A percentile compares a stretch with the other conserved stretches of the same genome.
These are phyloP conservation scores for Chamaea fasciata DNA, from an alignment of 2,113 vertebrate genomes.

Conservation along the genomic window DNA sequence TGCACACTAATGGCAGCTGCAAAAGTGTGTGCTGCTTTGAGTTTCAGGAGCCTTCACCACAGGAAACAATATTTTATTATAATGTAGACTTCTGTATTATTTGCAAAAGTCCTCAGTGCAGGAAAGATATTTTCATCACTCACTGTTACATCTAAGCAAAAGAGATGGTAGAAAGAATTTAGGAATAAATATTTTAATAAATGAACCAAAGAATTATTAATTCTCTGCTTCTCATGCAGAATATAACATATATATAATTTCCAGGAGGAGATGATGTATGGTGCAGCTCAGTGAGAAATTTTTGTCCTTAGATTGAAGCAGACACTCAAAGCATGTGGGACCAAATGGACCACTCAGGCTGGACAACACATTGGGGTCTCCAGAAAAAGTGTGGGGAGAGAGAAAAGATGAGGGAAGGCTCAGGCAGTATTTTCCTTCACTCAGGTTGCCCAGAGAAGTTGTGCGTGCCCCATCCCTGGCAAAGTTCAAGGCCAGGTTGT, in stretches of 20 bases:
- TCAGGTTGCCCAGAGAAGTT: not conserved
- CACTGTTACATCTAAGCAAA: not conserved
- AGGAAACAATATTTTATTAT: constrained; percentile 48
- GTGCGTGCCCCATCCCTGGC: not conserved
- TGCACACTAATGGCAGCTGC: not conserved
- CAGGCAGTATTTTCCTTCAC: not conserved
- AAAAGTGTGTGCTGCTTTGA: constrained; percentile 33
- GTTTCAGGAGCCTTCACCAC: constrained; percentile 24
- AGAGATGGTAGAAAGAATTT: not conserved
- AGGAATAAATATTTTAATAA: constrained; percentile 48
- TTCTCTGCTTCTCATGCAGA: not conserved
- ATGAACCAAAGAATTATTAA: not conserved
- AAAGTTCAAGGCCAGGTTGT: not conserved
- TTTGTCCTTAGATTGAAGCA: not conserved
- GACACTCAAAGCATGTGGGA: not conserved
- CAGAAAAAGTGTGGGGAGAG: not conserved
- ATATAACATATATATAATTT: not conserved
- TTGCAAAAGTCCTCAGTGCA: not conserved
- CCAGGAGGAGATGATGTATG: not conserved
- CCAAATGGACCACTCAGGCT: not conserved
- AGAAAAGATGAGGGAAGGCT: not conserved
- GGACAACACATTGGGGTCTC: not conserved
- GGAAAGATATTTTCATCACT: constrained; percentile 14
- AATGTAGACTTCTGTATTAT: constrained; percentile 40
- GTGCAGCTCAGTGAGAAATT: not conserved